phyloP scores from a whole-genome alignment of 2,888 invertebrate genomes.

The Lamproptera curius region DNA sequence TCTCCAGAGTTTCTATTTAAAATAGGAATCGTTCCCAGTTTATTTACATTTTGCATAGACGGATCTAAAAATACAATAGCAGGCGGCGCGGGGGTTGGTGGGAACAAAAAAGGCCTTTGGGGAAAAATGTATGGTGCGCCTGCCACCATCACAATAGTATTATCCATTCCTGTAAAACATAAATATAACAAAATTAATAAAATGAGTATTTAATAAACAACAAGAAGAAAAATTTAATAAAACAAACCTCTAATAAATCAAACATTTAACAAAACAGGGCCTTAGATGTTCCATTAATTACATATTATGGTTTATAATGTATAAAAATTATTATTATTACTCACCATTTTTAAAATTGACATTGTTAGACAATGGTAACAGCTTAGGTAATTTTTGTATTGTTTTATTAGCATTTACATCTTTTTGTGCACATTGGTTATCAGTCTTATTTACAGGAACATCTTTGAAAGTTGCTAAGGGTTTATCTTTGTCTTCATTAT shows the following conservation, averaged over 20 bases:
- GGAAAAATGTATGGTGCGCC: conserved; percentile 66
- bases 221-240: too few relatives aligned
- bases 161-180: conserved; percentile 54
- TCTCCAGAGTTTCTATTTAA: conserved; percentile 56
- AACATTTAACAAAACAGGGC: too few relatives aligned
- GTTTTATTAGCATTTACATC: conserved; percentile 15
- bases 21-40: conserved; percentile 45
- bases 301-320: too few relatives aligned
- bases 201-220: too few relatives aligned
- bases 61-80: conserved; percentile 62
- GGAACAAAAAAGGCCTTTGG: conserved; percentile 62
- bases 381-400: conserved; percentile 44
- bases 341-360: conserved; percentile 51
- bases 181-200: too few relatives aligned
- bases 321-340: too few relatives aligned
- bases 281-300: too few relatives aligned
- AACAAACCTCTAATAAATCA: too few relatives aligned
- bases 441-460: conserved; percentile 26
- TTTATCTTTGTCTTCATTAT: conserved; percentile 35
- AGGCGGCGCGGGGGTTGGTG: conserved; percentile 58
- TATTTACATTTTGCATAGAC: conserved; percentile 54
- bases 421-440: conserved; percentile 25
- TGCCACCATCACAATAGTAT: conserved; percentile 63
- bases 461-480: conserved; percentile 25
- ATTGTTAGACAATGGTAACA: conserved; percentile 46